Evolutionary conservation across 2,888 invertebrate genomes (phyloP).

Genomic region (Drosophila eohydei): DNA sequence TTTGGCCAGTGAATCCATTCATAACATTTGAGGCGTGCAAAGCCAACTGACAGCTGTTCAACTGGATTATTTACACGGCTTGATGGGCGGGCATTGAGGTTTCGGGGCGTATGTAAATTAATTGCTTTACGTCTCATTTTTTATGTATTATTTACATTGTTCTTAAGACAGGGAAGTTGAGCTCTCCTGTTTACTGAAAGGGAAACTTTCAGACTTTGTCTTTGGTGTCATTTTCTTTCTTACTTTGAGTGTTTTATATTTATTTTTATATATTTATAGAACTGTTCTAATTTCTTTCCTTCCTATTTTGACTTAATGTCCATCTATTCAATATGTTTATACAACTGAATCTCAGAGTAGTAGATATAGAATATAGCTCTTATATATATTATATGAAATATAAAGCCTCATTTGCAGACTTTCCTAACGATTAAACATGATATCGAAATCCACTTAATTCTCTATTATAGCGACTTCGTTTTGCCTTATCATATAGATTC

Average conservation of each 20-base stretch:
- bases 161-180: neutral
- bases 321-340: too few relatives aligned
- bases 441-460: too few relatives aligned
- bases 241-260: too few relatives aligned
- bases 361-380: too few relatives aligned
- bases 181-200: neutral
- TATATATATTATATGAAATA: too few relatives aligned
- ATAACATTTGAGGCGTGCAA: constrained; percentile 27
- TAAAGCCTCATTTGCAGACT: too few relatives aligned
- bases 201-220: too few relatives aligned
- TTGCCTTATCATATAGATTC: neutral
- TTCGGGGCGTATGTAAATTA: constrained; percentile 1
- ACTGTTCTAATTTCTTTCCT: neutral
- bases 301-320: neutral
- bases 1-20: constrained; percentile 18
- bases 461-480: too few relatives aligned
- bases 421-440: too few relatives aligned
- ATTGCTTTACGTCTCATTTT: neutral
- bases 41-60: constrained; percentile 15
- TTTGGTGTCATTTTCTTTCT: too few relatives aligned
- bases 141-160: neutral
- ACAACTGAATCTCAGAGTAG: too few relatives aligned
- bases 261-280: too few relatives aligned
- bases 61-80: constrained; percentile 18
- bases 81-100: neutral